Evolutionary conservation across 2,113 vertebrate genomes (phyloP).

Genomic region (Ceratotherium simum): DNA sequence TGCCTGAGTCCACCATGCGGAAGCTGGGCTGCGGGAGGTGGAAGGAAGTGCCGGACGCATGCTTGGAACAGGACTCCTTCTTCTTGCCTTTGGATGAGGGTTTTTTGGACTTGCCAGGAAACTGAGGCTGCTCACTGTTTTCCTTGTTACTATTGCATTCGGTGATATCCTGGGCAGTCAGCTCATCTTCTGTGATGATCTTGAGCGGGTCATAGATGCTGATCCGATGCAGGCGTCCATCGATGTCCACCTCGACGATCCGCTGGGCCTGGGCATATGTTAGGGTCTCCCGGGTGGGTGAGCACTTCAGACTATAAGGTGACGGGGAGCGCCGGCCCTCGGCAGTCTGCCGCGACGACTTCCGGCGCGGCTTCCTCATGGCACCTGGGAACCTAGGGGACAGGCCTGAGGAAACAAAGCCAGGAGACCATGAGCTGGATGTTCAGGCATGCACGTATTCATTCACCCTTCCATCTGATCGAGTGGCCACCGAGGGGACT

Average conservation of each 20-base stretch:
- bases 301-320: slow-evolving; percentile 95
- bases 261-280: slow-evolving; percentile 96
- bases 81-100: slow-evolving; percentile 91
- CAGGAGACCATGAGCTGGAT: slow-evolving; percentile 15
- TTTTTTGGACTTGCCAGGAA: slow-evolving; percentile 90
- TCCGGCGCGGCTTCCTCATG: slow-evolving; percentile 97
- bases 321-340: slow-evolving; percentile 92
- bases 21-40: slow-evolving; percentile 95
- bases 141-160: slow-evolving; percentile 99
- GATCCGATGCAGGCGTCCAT: slow-evolving; percentile 97
- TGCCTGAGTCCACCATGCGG: slow-evolving; percentile 91
- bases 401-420: slow-evolving; percentile 58
- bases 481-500: neutral
- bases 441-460: fast-evolving
- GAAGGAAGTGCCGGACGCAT: slow-evolving; percentile 81
- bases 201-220: slow-evolving; percentile 97
- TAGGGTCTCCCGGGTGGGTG: slow-evolving; percentile 94
- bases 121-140: slow-evolving; percentile 94
- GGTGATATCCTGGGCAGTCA: slow-evolving; percentile 97
- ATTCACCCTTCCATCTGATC: neutral
- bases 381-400: slow-evolving; percentile 65
- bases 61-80: slow-evolving; percentile 91
- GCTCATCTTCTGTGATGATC: slow-evolving; percentile 97
- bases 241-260: slow-evolving; percentile 98
- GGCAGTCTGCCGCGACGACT: slow-evolving; percentile 88